Base-by-base conservation (phyloP, 2,113 vertebrate species). In the Brachypteracias leptosomus region DNA sequence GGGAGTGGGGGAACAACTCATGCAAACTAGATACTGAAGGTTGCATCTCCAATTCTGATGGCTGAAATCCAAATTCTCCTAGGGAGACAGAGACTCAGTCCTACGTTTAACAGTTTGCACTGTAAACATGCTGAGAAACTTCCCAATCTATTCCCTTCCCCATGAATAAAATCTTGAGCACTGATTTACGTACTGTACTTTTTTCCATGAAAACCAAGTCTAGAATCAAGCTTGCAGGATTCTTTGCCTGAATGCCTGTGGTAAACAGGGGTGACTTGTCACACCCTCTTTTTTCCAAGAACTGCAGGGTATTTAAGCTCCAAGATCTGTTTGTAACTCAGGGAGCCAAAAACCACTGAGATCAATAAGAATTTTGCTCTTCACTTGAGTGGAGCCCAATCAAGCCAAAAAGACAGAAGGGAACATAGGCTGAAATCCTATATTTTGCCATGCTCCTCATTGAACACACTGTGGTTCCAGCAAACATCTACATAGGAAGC, bases 171-270 rank as follows among this genome's bases (percentile, higher is more conserved):
- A 59, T 15, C 20, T 65, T 29, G 10, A 93, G 18, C 21, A 6
- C 38, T 0, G 0, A 52, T 57, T 40, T 71, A 59, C 35, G 55
- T 2, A 35, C 1, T 51, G 52, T 25, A 4, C 36, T 59, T 76
- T 88, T 70, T 52, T 4, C 29, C 38, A 49, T 46, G 19, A 76
- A 76, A 70, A 52, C 13, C 40, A 65, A 86, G 25, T 47, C 67
- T 63, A 66, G 31, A 78, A 57, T 16, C 21, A 20, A 62, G 29
- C n/a, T 42, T 47, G 51, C 33, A 49, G 42, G 47, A 83, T 55
- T 16, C 54, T 13, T 33, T 0, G 8, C 26, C 46, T 49, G 46
- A 89, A 65, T 7, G 25, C 18, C 42, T 13, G 10, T 0, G 2
- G 52, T 63, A 61, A 66, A 47, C 2, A 33, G 17, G 10, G 33